Evolutionary conservation across 1,140 invertebrate species (phyloP), one percentile per base, ranked within the genome.

Genomic region (Rhyacophila brunnea): DNA sequence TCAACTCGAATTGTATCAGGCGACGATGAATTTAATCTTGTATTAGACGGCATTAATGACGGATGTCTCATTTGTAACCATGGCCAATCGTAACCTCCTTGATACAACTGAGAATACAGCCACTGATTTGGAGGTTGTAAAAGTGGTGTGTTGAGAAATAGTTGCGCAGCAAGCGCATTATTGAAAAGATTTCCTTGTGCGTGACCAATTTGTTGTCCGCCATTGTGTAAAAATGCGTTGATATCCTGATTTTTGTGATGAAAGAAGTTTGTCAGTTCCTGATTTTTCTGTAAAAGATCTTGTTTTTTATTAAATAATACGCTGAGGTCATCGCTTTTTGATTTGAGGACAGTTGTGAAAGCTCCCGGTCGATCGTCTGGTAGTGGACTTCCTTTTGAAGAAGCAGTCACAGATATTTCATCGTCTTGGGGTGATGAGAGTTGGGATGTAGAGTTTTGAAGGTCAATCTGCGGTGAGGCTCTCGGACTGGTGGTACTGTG

Each of bases 91-190:
- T 85, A 85, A 49, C 68, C 75, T 11, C 81, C 78, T 32, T 70
- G 74, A 65, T 88, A 88, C 1, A 89, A 74, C 66, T 88, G 86
- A 0, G 85, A 85, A 68, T 89, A 89, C 0, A 89, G 72, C 86
- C 86, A 89, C 50, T 87, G 86, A 28, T 85, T 85, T 1, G 86
- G 85, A 2, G 86, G 85, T n/a, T 86, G 85, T 35, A 88, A 67
- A 6, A 89, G 71, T 0, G 87, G 86, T 2, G 85, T 82, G 67
- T 88, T 87, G 18, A 89, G 72, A 66, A 89, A 88, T 35, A 89
- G 71, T 70, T 85, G 85, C 3, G 85, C 85, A 5, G 85, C 85
- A 66, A 87, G 68, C 18, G 85, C 85, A 46, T 84, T 85, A 67
- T 86, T 85, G 70, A 87, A 85, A 7, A 83, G 72, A 59, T 78